Conservation (phyloP, 2,113 vertebrate genomes). For the Typhlomys cinereus region DNA sequence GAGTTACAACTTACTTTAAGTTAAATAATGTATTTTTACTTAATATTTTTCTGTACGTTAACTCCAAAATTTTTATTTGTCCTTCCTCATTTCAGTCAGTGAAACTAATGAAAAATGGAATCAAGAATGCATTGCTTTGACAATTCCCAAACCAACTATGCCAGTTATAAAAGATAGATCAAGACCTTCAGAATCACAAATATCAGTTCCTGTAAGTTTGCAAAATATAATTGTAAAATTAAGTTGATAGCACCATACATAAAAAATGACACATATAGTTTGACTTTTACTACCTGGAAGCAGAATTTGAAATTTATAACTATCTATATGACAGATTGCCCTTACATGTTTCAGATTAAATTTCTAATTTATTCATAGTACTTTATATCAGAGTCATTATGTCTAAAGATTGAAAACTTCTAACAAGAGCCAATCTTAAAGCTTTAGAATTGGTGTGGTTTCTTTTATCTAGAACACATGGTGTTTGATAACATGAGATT, state of each 20-base stretch:
- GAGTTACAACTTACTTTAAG: slow-evolving; percentile 10
- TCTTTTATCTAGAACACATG: not conserved
- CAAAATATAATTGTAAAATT: not conserved
- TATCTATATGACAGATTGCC: not conserved
- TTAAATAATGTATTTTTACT: not conserved
- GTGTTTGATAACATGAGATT: not conserved
- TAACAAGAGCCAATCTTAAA: not conserved
- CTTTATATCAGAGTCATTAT: not conserved
- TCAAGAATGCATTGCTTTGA: slow-evolving; percentile 48
- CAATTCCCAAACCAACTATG: slow-evolving; percentile 56
- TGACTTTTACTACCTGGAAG: not conserved
- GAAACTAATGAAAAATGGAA: not conserved
- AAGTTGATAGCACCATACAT: not conserved
- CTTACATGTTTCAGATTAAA: not conserved
- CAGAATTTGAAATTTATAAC: slow-evolving; percentile 1
- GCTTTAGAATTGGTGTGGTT: not conserved
- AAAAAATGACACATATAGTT: not conserved
- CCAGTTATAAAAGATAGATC: slow-evolving; percentile 60
- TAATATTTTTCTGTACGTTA: slow-evolving; percentile 26
- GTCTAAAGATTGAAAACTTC: slow-evolving; percentile 39
- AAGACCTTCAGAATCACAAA: slow-evolving; percentile 46
- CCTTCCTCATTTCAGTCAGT: slow-evolving; percentile 24
- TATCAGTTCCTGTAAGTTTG: slow-evolving; percentile 45
- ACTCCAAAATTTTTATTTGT: not conserved
- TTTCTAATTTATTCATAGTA: not conserved